Evolutionary conservation across 2,888 invertebrate genomes (phyloP).

Genomic region (Embidobia sp.): DNA sequence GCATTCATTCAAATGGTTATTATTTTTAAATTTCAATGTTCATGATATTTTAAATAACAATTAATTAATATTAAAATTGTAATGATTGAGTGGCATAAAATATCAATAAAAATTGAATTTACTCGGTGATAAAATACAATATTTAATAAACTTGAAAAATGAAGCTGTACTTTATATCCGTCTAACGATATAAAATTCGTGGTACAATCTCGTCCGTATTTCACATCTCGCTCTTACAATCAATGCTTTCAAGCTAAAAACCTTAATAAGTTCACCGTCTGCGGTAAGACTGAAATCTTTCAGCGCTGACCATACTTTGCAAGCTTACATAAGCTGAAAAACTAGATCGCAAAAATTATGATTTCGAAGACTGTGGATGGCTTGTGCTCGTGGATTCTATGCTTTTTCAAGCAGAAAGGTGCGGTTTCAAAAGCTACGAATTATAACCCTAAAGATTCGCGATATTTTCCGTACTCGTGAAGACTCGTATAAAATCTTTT

Average conservation of each 20-base stretch:
- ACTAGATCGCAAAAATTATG: slow-evolving; percentile 58
- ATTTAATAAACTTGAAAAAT: neutral
- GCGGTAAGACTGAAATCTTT: slow-evolving; percentile 47
- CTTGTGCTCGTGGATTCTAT: slow-evolving; percentile 35
- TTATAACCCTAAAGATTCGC: slow-evolving; percentile 35
- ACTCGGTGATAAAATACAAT: too few relatives aligned
- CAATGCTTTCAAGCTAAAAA: slow-evolving; percentile 40
- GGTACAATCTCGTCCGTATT: neutral
- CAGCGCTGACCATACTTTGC: slow-evolving; percentile 44
- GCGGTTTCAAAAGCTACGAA: slow-evolving; percentile 44
- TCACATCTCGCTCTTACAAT: slow-evolving; percentile 35
- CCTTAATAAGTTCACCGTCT: slow-evolving; percentile 49
- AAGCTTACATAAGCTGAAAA: slow-evolving; percentile 54
- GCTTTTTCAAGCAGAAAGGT: slow-evolving; percentile 1
- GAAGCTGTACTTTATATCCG: neutral
- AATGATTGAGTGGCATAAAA: too few relatives aligned
- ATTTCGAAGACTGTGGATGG: slow-evolving; percentile 37
- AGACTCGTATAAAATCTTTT: neutral
- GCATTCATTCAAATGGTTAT: too few relatives aligned
- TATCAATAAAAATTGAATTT: too few relatives aligned
- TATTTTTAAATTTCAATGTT: too few relatives aligned
- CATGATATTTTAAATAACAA: too few relatives aligned
- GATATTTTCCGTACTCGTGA: slow-evolving; percentile 6
- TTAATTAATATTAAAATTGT: too few relatives aligned
- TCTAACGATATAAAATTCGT: too few relatives aligned